A percentile compares a stretch with the other conserved stretches of the same genome.
These are phyloP conservation scores for Eurois occulta DNA, from an alignment of 2,888 invertebrate species.

Conservation along the genomic window DNA sequence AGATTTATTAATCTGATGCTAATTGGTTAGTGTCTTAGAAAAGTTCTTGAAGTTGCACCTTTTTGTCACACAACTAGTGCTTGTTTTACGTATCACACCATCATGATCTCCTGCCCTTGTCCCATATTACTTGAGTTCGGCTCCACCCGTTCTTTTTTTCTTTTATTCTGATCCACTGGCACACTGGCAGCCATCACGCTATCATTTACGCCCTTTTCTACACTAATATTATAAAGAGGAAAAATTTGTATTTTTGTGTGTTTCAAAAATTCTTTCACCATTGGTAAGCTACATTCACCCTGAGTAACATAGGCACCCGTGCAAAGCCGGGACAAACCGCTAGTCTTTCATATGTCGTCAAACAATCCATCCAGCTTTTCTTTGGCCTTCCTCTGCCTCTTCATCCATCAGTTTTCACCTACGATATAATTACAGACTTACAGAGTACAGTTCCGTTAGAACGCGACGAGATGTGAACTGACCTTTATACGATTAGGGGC, in stretches of 20 bases:
- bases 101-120: background rate
- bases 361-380: background rate
- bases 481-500: conserved; percentile 34
- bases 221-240: too few relatives aligned
- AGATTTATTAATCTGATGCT: background rate
- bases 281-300: too few relatives aligned
- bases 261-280: too few relatives aligned
- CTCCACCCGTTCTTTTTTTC: background rate
- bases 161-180: background rate
- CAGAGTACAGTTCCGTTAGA: background rate
- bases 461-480: conserved; percentile 21
- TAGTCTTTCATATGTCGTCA: background rate
- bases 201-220: background rate
- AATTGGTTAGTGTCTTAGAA: background rate
- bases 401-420: background rate
- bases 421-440: background rate
- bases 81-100: background rate
- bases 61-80: background rate
- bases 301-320: too few relatives aligned
- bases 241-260: too few relatives aligned
- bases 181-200: background rate
- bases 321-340: too few relatives aligned
- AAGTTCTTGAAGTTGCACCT: background rate
- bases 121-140: background rate
- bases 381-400: background rate